Evolutionary conservation across 2,797 vertebrate species (phyloP).

Genomic region (Selene dorsalis): DNA sequence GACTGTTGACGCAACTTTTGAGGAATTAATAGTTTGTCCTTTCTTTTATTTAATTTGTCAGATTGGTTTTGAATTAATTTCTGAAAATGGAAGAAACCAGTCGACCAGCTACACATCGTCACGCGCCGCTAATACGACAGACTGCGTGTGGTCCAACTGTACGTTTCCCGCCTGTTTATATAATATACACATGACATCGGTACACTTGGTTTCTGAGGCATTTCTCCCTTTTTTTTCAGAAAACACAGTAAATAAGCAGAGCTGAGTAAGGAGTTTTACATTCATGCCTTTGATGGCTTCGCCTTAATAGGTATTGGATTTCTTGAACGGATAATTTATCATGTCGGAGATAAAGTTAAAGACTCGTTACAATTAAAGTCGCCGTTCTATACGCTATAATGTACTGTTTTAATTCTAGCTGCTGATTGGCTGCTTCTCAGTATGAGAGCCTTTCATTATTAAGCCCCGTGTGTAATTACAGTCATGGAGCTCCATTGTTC

Average conservation of each 20-base stretch:
- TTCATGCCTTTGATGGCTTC: neutral
- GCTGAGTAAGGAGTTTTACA: neutral
- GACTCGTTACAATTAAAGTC: neutral
- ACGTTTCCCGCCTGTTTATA: neutral
- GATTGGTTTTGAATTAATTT: neutral
- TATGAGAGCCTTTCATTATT: slow-evolving; percentile 32
- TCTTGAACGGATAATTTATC: slow-evolving; percentile 4
- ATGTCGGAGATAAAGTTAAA: neutral
- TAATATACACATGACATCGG: neutral
- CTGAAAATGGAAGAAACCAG: neutral
- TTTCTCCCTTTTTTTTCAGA: neutral
- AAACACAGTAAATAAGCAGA: slow-evolving; percentile 5
- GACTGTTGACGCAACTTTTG: neutral
- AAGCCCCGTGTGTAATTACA: slow-evolving; percentile 50
- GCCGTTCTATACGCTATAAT: neutral
- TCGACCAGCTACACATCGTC: neutral
- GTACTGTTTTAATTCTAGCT: neutral
- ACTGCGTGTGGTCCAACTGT: neutral
- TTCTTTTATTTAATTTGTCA: no score
- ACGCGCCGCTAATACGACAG: neutral
- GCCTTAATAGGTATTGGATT: neutral
- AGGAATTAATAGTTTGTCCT: neutral
- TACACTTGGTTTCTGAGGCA: neutral
- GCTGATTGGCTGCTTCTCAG: slow-evolving; percentile 7
- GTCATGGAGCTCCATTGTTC: slow-evolving; percentile 33